phyloP scores from a whole-genome alignment of 2,113 vertebrate species.

The Panthera uncia region DNA sequence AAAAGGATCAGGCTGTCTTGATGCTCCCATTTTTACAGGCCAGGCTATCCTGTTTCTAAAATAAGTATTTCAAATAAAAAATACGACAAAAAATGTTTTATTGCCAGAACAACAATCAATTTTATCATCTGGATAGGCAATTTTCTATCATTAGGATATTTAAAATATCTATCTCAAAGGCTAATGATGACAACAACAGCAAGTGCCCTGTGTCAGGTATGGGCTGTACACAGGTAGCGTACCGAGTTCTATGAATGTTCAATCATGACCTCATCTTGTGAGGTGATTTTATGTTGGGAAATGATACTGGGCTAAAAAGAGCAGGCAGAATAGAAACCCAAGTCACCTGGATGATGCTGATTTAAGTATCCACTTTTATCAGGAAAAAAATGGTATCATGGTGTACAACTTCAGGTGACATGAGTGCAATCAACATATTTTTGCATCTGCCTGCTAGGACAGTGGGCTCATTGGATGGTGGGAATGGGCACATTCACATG shows the following conservation, averaged over 20 bases:
- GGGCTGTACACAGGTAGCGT: no score
- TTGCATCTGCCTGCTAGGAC: neutral
- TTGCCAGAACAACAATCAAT: neutral
- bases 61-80: neutral
- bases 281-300: neutral
- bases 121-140: neutral
- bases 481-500: accelerated
- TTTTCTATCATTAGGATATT: neutral
- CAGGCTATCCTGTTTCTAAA: neutral
- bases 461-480: accelerated
- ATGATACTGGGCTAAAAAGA: neutral
- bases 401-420: neutral
- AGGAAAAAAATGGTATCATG: neutral
- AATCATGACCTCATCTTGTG: neutral
- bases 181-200: neutral
- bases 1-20: neutral
- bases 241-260: neutral
- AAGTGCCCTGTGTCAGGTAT: neutral
- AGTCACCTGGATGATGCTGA: neutral
- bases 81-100: neutral
- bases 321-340: neutral
- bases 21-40: neutral
- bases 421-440: neutral
- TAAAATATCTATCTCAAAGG: neutral
- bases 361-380: neutral